Conservation (phyloP, 2,888 invertebrate genomes). For the Apotomis betuletana region DNA sequence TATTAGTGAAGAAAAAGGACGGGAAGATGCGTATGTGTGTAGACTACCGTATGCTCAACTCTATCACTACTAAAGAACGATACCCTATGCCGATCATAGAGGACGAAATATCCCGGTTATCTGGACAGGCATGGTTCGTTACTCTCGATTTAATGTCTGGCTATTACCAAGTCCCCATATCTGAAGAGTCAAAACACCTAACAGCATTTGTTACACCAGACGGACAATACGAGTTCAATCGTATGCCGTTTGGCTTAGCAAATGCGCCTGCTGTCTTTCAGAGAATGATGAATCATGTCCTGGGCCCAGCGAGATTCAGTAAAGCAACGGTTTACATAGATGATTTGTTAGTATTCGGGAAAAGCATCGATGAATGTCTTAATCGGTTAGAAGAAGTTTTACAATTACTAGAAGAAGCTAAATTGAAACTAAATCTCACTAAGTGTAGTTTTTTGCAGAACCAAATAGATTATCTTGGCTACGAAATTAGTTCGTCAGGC, state of each 20-base stretch:
- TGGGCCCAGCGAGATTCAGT: not conserved
- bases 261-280: conserved; percentile 10
- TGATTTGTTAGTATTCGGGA: too few species aligned
- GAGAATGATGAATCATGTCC: not conserved
- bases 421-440: too few species aligned
- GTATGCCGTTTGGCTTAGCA: not conserved
- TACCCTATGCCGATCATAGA: conserved; percentile 23
- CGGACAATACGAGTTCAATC: conserved; percentile 3
- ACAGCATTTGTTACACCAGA: conserved; percentile 14
- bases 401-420: too few species aligned
- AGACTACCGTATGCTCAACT: too few species aligned
- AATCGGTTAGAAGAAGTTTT: too few species aligned
- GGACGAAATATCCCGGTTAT: conserved; percentile 4
- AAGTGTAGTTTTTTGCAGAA: too few species aligned
- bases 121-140: conserved; percentile 4
- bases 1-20: too few species aligned
- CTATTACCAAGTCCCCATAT: conserved; percentile 14
- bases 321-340: conserved; percentile 7
- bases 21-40: too few species aligned
- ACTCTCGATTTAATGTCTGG: conserved; percentile 9
- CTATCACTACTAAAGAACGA: not conserved
- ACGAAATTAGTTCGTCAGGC: too few species aligned
- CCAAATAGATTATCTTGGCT: too few species aligned
- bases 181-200: conserved; percentile 21
- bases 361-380: too few species aligned